These are phyloP conservation scores for Gobionotothen gibberifrons DNA, from an alignment of 2,797 vertebrate species.

Conservation along the genomic window DNA sequence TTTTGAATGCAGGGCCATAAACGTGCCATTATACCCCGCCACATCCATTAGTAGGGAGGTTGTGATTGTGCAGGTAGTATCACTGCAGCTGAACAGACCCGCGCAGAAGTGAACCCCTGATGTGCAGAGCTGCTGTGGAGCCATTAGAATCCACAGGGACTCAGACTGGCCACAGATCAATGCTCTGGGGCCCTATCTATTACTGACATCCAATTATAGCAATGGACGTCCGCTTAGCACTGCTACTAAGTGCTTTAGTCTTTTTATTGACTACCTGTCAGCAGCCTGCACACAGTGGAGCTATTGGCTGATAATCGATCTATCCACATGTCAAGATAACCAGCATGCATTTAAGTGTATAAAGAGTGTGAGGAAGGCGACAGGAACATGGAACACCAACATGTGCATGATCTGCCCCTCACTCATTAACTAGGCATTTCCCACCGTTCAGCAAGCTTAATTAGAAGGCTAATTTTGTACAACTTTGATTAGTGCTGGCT, in stretches of 20 bases:
- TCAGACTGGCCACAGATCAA: constrained; percentile 70
- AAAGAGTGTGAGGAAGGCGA: constrained; percentile 9
- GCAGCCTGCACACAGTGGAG: constrained; percentile 46
- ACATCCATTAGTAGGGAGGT: constrained; percentile 53
- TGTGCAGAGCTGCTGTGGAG: constrained; percentile 54
- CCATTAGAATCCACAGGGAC: constrained; percentile 65
- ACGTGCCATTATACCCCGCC: constrained; percentile 59
- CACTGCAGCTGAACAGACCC: constrained; percentile 35
- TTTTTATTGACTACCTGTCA: constrained; percentile 78
- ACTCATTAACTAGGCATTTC: constrained; percentile 25
- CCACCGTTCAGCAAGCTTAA: constrained; percentile 45
- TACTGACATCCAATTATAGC: constrained; percentile 80
- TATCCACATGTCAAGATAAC: constrained; percentile 44
- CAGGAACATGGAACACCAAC: background rate
- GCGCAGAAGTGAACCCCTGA: constrained; percentile 12
- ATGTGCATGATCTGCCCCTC: background rate
- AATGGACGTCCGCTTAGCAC: constrained; percentile 69
- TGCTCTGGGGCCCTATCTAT: constrained; percentile 73
- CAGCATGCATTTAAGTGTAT: constrained; percentile 45
- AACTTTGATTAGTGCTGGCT: constrained; percentile 66
- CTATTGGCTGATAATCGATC: constrained; percentile 71
- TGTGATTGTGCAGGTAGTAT: constrained; percentile 24
- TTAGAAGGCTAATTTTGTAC: constrained; percentile 53
- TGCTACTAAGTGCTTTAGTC: constrained; percentile 74
- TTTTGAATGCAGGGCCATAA: constrained; percentile 70